Base-by-base conservation (phyloP, 2,113 vertebrate species). In the Chionis minor region DNA sequence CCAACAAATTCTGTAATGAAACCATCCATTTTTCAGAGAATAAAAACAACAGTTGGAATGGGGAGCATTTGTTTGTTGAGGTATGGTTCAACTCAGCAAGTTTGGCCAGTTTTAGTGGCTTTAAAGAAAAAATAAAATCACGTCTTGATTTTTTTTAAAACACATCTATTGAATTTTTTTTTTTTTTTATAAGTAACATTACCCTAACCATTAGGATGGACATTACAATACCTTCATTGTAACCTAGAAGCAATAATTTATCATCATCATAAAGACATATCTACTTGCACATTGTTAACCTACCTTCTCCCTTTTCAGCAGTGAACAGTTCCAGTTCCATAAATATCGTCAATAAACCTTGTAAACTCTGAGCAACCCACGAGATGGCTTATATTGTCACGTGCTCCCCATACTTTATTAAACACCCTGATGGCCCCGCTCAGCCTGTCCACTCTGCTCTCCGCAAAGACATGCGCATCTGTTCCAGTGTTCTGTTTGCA, bases 101-200 rank as follows among this genome's bases (percentile, higher is more conserved):
- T 67, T 38, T 52, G 62, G 45, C 32, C 30, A 40, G 14, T 74
- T 81, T 96, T 88, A 91, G 86, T 40, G 32, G 35, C 78, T 94
- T 93, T 28, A 22, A 69, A 59, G 75, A 85, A 84, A 70, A 78
- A 61, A 33, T 35, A 67, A 1, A 78, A 38, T 45, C 28, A 12
- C 1, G 2, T 69, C 90, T 82, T 90, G 56, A 74, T 66, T 82
- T 93, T 93, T 96, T 96, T 96, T 27, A 84, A 97, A 95, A 91
- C 75, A 47, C 69, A 81, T 86, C 40, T 85, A 97, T 97, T 97
- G 96, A 97, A 97, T 96, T 96, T 86, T 79, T 95, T 96, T 96
- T 95, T 96, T 86, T 79, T 96, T 96, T 96, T 95, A 69, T 94
- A 96, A 94, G 93, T 67, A 94, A 91, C 91, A 94, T 95, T 97